These are phyloP conservation scores for Cassiopea andromeda DNA, from an alignment of 30 jellyfish, hydroid and myxozoan genomes.

Conservation along the genomic window DNA sequence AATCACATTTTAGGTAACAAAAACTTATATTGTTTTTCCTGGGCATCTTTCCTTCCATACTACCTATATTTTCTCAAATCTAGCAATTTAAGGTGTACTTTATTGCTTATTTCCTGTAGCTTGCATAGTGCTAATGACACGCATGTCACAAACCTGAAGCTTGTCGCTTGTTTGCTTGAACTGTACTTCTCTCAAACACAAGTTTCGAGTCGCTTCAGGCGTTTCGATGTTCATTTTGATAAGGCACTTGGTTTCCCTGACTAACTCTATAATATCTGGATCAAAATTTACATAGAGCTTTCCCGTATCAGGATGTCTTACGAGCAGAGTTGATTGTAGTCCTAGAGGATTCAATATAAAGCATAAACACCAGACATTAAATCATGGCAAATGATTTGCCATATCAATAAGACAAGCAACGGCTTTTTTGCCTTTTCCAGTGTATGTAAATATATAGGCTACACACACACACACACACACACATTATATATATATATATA, in stretches of 20 bases:
- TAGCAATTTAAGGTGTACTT: background rate
- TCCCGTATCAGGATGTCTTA: constrained; percentile 81
- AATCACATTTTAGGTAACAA: too few species aligned
- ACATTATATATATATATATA: too few species aligned
- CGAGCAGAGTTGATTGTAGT: constrained; percentile 88
- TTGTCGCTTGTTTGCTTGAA: constrained; percentile 49
- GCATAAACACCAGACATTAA: background rate
- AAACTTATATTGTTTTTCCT: too few species aligned
- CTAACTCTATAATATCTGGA: constrained; percentile 78
- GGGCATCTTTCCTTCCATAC: too few species aligned
- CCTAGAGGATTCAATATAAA: constrained; percentile 29
- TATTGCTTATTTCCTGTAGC: background rate
- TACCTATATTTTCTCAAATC: too few species aligned
- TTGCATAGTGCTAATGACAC: background rate
- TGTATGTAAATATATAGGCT: too few species aligned
- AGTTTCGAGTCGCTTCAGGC: constrained; percentile 64
- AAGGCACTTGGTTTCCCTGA: constrained; percentile 91
- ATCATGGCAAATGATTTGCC: too few species aligned
- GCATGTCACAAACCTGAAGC: constrained; percentile 64
- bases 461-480: too few species aligned
- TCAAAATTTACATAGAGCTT: constrained; percentile 84
- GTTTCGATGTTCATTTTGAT: constrained; percentile 86
- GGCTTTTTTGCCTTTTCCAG: too few species aligned
- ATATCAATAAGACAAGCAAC: too few species aligned
- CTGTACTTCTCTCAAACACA: constrained; percentile 54